Base-by-base conservation (phyloP, 2,888 invertebrate genomes). In the Calephelis perditalis region DNA sequence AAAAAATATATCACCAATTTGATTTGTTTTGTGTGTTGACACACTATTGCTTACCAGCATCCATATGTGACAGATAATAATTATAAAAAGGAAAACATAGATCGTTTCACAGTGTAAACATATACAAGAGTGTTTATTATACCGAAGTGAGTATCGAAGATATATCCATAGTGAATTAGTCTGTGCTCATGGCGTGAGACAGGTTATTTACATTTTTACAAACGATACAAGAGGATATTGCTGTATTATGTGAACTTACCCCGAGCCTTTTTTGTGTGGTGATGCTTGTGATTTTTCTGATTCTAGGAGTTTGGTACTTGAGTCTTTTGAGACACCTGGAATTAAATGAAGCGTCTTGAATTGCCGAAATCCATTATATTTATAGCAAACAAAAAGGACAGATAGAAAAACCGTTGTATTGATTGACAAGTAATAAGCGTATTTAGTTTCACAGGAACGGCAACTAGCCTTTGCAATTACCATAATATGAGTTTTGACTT, bases 281-380 rank as follows among this genome's bases (percentile, higher is more conserved):
- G 85, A 82, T 3, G 88, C 79, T 60, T 88, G 86, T 58, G 85
- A 71, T 69, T 89, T 90, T 71, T 90, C 90, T 0, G 88, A 87
- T 65, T 89, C 87, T 74, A 90, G 71, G 68, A 90, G 73, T 71
- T 87, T 89, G 68, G 82, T 77, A 75, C 82, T 87, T 62, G 90
- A 85, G 74, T 89, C 88, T 74, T 89, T 89, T 81, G 86, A 86
- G 73, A 85, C 82, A 72, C 88, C 89, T 88, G 73, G 45, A 68
- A 70, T 61, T 10, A 56, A 56, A 11, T 3, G 40, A 40, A 40
- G 8, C 0, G 8, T 8, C 40, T 40, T 40, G 6, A 40, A 40
- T 7, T 40, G 40, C 4, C 40, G 40, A 11, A 3, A 52, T 26
- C 52, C 15, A 15, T 52, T 11, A 52, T n/a, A 52, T 52, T 26